Base-by-base conservation (phyloP, 2,113 vertebrate species). In the Prunella himalayana region DNA sequence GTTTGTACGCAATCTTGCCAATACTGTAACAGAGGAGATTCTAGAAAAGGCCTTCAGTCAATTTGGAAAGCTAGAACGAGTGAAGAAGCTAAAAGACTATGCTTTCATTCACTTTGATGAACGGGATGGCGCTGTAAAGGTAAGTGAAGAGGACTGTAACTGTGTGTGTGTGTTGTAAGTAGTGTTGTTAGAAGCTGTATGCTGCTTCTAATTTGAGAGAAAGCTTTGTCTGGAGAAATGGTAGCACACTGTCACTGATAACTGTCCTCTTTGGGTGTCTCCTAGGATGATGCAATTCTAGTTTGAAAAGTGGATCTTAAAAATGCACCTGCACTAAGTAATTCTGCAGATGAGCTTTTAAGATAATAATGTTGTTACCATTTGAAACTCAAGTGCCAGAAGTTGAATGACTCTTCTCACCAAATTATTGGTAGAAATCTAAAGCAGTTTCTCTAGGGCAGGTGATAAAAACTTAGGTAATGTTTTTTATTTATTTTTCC, bases 11-110 rank as follows among this genome's bases (percentile, higher is more conserved):
- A 99, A 99, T 94, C 99, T 99, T 61, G 98, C 99, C 80, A 99
- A 99, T 83, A 98, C 98, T 10, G 99, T 99, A 69, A 99, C 99
- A 8, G 99, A 99, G 95, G 99, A 99, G 94, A 98, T 99, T 82
- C 98, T 99, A 98, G 99, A 99, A 98, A 99, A 98, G 81, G 98
- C 99, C 31, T 99, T 99, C 97, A 98, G 99, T 90, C 97, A 99
- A 81, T 99, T 99, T 97, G 99, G 99, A 45, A 99, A 99, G 92
- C 97, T 99, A 97, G 99, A 99, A 94, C 98, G 99, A 86, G 99
- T 99, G n/a, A 99, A 99, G 98, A 99, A 99, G 91, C 98, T 99
- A 75, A 99, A 99, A 96, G 99, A 99, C 95, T 99, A 99, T 82
- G 99, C 99, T 86, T 99, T 99, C 94, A 98, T 99, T 96, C 99